These are phyloP conservation scores for Fistularia tabacaria DNA, from an alignment of 2,797 vertebrate genomes.

Conservation along the genomic window DNA sequence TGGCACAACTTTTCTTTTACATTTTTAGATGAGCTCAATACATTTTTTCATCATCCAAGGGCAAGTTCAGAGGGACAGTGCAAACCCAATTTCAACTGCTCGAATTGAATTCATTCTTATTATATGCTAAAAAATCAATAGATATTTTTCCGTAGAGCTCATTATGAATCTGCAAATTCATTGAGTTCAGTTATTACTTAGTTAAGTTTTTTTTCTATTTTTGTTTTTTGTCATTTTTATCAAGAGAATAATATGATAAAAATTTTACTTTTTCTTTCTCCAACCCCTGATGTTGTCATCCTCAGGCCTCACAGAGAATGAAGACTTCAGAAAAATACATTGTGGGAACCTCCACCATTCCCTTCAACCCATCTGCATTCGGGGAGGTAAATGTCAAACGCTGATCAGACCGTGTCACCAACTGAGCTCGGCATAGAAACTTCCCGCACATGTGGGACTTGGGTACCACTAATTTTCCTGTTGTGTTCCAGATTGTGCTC, in stretches of 20 bases:
- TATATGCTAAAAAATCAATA: too few species aligned
- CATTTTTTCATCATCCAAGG: too few species aligned
- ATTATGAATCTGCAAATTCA: too few species aligned
- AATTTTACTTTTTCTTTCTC: not conserved
- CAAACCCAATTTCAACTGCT: too few species aligned
- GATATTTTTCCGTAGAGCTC: too few species aligned
- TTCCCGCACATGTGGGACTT: not conserved
- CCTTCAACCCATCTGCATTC: constrained; percentile 96
- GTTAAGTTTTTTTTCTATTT: too few species aligned
- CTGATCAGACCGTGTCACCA: not conserved
- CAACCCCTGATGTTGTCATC: constrained; percentile 31
- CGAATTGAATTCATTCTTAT: too few species aligned
- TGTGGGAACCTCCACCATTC: constrained; percentile 86
- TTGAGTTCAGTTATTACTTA: too few species aligned
- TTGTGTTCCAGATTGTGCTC: constrained; percentile 82
- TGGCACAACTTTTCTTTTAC: too few species aligned
- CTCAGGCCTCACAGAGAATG: constrained; percentile 90
- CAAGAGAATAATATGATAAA: not conserved
- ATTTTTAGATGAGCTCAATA: too few species aligned
- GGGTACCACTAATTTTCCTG: not conserved
- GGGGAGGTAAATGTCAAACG: constrained; percentile 80
- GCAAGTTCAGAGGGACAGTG: too few species aligned
- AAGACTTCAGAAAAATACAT: constrained; percentile 93
- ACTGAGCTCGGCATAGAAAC: not conserved
- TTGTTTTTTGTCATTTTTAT: not conserved